Percentiles rank a stretch among this genome's conserved stretches.
These are phyloP conservation scores for Scrobipalpa atriplicella DNA, from an alignment of 2,888 invertebrate species.

Conservation along the genomic window DNA sequence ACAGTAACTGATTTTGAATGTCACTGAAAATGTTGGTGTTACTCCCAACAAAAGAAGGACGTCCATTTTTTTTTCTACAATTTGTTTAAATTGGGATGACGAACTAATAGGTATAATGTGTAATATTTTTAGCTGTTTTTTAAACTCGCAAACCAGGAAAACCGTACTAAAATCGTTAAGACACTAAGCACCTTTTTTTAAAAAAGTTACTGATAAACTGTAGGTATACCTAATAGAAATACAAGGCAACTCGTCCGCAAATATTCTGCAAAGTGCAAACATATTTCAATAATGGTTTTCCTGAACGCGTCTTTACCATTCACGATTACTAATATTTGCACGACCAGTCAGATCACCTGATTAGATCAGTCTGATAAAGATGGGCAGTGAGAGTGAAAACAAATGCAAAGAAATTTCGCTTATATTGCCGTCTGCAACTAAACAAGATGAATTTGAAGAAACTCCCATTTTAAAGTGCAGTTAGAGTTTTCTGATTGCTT, in stretches of 20 bases:
- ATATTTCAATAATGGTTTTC: too few species aligned
- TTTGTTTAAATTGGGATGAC: neutral
- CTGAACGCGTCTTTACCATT: neutral
- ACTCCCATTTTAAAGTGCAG: constrained; percentile 21
- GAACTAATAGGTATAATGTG: too few species aligned
- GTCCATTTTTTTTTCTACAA: neutral
- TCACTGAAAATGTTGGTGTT: constrained; percentile 7
- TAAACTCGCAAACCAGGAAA: neutral
- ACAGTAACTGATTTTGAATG: neutral
- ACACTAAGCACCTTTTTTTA: too few species aligned
- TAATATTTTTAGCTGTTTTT: neutral
- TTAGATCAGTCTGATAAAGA: neutral
- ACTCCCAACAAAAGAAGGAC: too few species aligned
- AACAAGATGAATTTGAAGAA: constrained; percentile 30
- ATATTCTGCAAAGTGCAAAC: too few species aligned
- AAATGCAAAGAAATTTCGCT: constrained; percentile 26
- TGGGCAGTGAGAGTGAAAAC: neutral
- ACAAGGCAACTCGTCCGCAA: too few species aligned
- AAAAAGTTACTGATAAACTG: too few species aligned
- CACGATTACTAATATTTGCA: neutral
- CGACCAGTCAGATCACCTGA: neutral
- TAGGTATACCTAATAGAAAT: too few species aligned
- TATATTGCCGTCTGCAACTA: constrained; percentile 35
- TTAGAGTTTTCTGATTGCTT: constrained; percentile 17
- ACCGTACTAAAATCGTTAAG: too few species aligned